A percentile compares a stretch with the other conserved stretches of the same genome.
Conservation (phyloP, 2,797 vertebrate species). For the Melanotaenia nigrans region DNA sequence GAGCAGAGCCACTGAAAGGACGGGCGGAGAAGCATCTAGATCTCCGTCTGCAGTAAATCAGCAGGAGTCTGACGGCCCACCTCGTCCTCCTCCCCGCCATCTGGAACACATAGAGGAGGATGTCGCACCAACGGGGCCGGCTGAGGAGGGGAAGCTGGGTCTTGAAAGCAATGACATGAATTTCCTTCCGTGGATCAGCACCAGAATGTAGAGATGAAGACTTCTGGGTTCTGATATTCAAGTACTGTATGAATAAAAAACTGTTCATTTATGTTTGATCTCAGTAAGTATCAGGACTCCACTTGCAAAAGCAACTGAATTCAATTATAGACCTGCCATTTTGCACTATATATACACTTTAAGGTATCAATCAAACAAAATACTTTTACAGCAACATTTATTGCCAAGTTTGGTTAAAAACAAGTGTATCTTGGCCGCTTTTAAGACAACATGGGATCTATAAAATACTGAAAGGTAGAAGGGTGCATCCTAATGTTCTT, state of each 20-base stretch:
- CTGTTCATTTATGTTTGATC: background rate
- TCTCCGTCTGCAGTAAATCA: slow-evolving; percentile 55
- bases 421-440: background rate
- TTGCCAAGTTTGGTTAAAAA: background rate
- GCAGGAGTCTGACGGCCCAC: slow-evolving; percentile 34
- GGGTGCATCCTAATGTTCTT: background rate
- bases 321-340: too few species aligned
- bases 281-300: too few species aligned
- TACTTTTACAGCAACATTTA: background rate
- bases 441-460: background rate
- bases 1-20: slow-evolving; percentile 29
- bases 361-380: background rate
- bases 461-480: background rate
- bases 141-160: slow-evolving; percentile 40
- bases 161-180: slow-evolving; percentile 35
- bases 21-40: slow-evolving; percentile 29
- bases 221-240: background rate
- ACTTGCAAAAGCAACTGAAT: too few species aligned
- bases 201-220: slow-evolving; percentile 1
- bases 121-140: slow-evolving; percentile 38
- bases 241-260: background rate
- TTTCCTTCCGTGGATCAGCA: slow-evolving; percentile 49
- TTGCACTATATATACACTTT: too few species aligned
- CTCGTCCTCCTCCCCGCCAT: slow-evolving; percentile 48
- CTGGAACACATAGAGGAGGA: slow-evolving; percentile 66